Evolutionary conservation across 2,113 vertebrate species (phyloP).

Genomic region (Pangasianodon hypophthalmus): DNA sequence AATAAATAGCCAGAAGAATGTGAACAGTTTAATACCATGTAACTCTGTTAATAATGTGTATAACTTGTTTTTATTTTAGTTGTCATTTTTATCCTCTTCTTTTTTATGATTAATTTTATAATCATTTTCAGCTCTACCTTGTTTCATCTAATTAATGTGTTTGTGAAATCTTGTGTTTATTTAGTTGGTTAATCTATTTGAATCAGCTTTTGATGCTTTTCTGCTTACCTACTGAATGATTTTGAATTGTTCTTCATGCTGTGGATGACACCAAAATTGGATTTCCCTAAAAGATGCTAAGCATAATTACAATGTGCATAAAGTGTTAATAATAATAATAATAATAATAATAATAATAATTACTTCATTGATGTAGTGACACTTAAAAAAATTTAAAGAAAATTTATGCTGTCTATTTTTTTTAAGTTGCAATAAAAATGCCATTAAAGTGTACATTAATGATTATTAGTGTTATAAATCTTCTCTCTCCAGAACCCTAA

Average conservation of each 20-base stretch:
- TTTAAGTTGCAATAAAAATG: not conserved
- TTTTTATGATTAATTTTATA: too few species aligned
- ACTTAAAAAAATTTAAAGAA: not conserved
- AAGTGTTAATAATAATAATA: not conserved
- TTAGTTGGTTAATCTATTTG: not conserved
- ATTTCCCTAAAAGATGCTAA: not conserved
- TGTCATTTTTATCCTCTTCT: too few species aligned
- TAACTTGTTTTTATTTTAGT: too few species aligned
- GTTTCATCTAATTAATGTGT: too few species aligned
- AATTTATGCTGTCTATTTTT: not conserved
- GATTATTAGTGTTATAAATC: constrained; percentile 19
- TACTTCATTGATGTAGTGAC: too few species aligned
- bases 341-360: not conserved
- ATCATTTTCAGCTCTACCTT: too few species aligned
- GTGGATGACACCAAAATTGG: not conserved
- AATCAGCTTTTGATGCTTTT: not conserved
- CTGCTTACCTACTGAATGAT: not conserved
- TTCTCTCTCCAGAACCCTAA: constrained; percentile 67
- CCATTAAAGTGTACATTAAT: not conserved
- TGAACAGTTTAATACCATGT: too few species aligned
- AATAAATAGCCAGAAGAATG: too few species aligned
- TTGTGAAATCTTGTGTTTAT: too few species aligned
- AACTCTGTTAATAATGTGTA: too few species aligned
- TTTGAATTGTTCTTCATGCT: not conserved
- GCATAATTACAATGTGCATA: not conserved